Conservation (phyloP, 2,113 vertebrate genomes). For the Callospermophilus lateralis region DNA sequence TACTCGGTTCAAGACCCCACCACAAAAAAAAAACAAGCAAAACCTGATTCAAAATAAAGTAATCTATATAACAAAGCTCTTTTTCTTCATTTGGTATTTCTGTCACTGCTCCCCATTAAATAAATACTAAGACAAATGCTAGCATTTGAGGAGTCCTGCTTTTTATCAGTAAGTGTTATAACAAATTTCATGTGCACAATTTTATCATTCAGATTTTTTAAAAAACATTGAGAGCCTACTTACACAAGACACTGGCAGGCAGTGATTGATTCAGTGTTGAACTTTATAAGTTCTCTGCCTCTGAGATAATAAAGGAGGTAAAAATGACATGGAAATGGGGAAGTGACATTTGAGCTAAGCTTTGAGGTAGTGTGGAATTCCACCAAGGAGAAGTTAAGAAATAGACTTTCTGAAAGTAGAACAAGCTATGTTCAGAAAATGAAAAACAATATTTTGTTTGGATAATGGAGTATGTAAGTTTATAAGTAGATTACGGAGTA, state of each 20-base stretch:
- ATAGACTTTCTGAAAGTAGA: neutral
- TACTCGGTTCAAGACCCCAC: neutral
- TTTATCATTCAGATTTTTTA: neutral
- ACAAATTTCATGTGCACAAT: conserved; percentile 21
- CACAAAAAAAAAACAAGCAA: neutral
- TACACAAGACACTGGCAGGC: neutral
- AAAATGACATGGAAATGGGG: neutral
- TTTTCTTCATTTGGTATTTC: conserved; percentile 34
- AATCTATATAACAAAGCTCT: neutral
- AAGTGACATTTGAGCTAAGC: neutral
- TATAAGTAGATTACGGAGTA: conserved; percentile 26
- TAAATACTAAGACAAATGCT: conserved; percentile 32
- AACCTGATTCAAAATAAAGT: conserved; percentile 20
- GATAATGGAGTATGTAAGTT: neutral
- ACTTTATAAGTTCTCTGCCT: neutral
- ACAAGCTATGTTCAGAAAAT: conserved; percentile 46
- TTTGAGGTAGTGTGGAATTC: neutral
- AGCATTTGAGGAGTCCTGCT: neutral
- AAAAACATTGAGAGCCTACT: neutral
- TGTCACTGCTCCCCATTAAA: neutral
- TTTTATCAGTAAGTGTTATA: conserved; percentile 33
- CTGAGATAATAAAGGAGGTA: neutral
- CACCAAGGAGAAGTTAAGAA: neutral
- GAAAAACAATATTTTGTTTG: neutral
- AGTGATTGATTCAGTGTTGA: neutral